Conservation (phyloP, 2,797 vertebrate genomes). For the Mormyrus hasselquistii region DNA sequence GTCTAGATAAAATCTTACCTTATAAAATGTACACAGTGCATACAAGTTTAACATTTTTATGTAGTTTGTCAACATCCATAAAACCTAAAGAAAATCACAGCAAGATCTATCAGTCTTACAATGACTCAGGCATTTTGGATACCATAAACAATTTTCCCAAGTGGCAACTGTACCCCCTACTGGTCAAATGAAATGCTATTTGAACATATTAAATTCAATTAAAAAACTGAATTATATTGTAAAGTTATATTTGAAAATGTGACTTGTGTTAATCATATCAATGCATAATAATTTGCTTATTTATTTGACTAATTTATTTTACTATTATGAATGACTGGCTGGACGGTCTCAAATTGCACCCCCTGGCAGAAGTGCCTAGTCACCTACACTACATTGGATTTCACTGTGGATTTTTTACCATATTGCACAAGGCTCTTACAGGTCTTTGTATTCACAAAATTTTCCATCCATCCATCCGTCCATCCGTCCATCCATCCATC, state of each 20-base stretch:
- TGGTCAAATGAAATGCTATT: neutral
- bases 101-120: neutral
- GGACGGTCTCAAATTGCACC: neutral
- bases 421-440: neutral
- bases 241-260: neutral
- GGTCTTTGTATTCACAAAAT: neutral
- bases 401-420: neutral
- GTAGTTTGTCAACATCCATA: neutral
- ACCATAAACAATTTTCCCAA: neutral
- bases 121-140: neutral
- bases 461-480: too few relatives aligned
- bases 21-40: neutral
- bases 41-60: neutral
- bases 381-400: neutral
- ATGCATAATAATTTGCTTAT: neutral
- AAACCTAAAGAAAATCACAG: neutral
- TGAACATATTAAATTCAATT: neutral
- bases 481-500: too few relatives aligned
- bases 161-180: neutral
- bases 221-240: neutral
- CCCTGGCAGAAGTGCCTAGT: neutral
- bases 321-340: neutral
- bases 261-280: neutral
- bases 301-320: neutral
- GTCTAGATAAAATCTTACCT: neutral